Conservation (phyloP, 2,113 vertebrate genomes). For the Callithrix jacchus region DNA sequence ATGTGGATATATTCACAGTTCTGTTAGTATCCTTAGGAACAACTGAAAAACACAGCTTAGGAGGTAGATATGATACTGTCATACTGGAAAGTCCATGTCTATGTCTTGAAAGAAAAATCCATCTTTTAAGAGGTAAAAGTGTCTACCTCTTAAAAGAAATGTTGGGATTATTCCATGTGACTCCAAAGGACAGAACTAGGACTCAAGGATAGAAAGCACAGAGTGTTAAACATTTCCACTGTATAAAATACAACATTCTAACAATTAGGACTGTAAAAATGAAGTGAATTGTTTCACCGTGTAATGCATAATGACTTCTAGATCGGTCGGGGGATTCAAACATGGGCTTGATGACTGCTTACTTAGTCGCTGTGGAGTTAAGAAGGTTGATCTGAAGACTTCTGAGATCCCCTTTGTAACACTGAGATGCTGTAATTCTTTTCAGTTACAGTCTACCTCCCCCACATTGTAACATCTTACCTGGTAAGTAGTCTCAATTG, state of each 20-base stretch:
- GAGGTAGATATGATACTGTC: neutral
- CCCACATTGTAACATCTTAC: neutral
- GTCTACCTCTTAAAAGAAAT: neutral
- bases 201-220: neutral
- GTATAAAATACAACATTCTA: neutral
- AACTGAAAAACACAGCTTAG: neutral
- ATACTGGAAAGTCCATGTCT: neutral
- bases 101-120: neutral
- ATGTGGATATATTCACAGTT: neutral
- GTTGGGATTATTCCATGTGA: neutral
- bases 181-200: neutral
- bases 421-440: neutral
- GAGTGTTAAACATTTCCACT: neutral
- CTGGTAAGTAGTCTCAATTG: neutral
- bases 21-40: neutral
- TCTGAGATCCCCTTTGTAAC: neutral
- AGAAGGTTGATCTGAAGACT: neutral
- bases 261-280: constrained; percentile 13
- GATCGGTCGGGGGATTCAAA: neutral
- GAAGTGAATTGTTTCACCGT: constrained; percentile 20
- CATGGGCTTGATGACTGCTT: neutral
- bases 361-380: neutral
- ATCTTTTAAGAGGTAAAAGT: neutral
- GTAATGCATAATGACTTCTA: neutral
- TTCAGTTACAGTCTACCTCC: neutral